Evolutionary conservation across 1,140 invertebrate species (phyloP).

Genomic region (Drosophila punjabiensis): DNA sequence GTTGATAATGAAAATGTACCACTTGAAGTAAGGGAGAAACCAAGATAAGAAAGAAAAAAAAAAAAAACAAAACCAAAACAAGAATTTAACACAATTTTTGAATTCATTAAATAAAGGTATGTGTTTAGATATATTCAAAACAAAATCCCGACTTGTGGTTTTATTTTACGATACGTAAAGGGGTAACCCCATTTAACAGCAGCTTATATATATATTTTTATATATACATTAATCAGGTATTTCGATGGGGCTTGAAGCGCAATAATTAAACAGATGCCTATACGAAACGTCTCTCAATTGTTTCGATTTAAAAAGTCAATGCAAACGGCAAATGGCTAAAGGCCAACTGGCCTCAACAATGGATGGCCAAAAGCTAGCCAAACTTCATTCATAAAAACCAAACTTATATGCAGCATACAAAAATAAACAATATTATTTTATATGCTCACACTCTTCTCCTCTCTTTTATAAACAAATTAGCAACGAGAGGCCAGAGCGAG

Average conservation of each 20-base stretch:
- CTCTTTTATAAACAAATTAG: conserved; percentile 18
- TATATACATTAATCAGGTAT: not conserved
- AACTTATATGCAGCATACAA: not conserved
- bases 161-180: not conserved
- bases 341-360: conserved; percentile 23
- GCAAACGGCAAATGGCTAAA: conserved; percentile 7
- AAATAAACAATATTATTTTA: conserved; percentile 9
- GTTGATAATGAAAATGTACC: conserved; percentile 65
- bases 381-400: conserved; percentile 43
- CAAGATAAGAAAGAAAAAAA: conserved; percentile 51
- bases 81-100: conserved; percentile 84
- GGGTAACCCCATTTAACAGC: not conserved
- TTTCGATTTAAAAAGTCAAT: conserved; percentile 16
- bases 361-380: conserved; percentile 6
- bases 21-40: conserved; percentile 43
- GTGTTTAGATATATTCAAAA: conserved; percentile 84
- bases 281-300: conserved; percentile 10
- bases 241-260: not conserved
- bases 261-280: conserved; percentile 20
- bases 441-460: conserved; percentile 1
- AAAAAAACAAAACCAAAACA: conserved; percentile 68
- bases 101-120: conserved; percentile 84
- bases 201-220: not conserved
- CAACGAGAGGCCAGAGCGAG: not conserved
- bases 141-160: conserved; percentile 33